Base-by-base conservation (phyloP, 1,140 invertebrate species). In the Pogonus chalceus region DNA sequence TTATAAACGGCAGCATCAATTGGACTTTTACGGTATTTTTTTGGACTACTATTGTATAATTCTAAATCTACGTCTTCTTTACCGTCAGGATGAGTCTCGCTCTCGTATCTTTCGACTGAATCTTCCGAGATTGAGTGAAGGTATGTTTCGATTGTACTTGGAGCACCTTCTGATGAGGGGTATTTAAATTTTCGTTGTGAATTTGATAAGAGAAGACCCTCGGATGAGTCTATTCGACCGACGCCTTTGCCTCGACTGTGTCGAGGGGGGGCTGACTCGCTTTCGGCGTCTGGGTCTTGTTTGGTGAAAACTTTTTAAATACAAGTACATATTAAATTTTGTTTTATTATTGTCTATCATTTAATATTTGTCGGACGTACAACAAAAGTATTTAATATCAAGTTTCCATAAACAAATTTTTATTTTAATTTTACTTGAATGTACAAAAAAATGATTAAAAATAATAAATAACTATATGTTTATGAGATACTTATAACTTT, bases 221-320 rank as follows among this genome's bases (percentile, higher is more conserved):
- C 37, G 18, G 9, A 21, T 16, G 23, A 1, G 16, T 39, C 35
- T 37, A 22, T 12, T 16, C 18, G 23, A n/a, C 18, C 20, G 22
- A 49, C 23, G 35, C 31, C 10, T n/a, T 20, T 20, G 16, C 47
- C 23, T 24, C 26, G 26, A 26, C 20, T 23, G n/a, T 20, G 35
- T 21, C 31, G 52, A 2, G 61, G 61, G 1, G 61, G 60, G 14
- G 59, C 56, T 10, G 47, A 59, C 35, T 65, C 60, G 37, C 58
- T 61, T 50, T 65, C 63, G 2, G 56, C 58, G n/a, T 65, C 63
- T 10, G 58, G 57, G 18, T 63, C 63, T 55, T 65, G 60, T 49
- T 65, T 65, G 10, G 63, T 63, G 50, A 65, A 65, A 56, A 65
- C 63, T 65, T 46, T 16, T 51, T 35, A 24, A 50, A 26, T 48